A percentile compares a stretch with the other conserved stretches of the same genome.
These are phyloP conservation scores for Sycophila sp. DNA, from an alignment of 1,140 invertebrate species.

Conservation along the genomic window DNA sequence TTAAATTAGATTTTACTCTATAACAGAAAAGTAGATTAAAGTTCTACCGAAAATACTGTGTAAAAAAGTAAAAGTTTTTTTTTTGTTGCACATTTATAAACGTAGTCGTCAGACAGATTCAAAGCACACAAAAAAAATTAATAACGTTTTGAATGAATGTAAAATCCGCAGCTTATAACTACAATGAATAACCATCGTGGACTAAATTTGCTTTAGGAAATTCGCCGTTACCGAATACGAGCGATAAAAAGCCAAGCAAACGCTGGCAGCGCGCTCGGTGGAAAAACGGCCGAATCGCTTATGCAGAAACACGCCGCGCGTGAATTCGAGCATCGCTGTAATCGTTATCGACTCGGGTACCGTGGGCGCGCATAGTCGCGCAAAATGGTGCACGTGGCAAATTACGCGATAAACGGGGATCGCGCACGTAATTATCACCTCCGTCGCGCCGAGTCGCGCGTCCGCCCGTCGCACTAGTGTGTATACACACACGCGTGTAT, in stretches of 20 bases:
- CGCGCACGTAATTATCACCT: conserved; percentile 63
- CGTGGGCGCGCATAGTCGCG: background rate
- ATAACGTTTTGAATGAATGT: no score
- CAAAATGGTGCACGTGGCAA: conserved; percentile 56
- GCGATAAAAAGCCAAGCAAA: background rate
- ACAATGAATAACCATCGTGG: no score
- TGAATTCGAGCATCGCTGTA: conserved; percentile 37
- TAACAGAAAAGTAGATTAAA: no score
- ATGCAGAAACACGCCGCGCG: background rate
- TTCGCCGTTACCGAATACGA: background rate
- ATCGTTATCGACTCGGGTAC: conserved; percentile 55
- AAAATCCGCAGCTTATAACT: no score
- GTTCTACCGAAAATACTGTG: no score
- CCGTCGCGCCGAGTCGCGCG: conserved; percentile 42
- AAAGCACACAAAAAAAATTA: no score
- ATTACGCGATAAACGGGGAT: conserved; percentile 60
- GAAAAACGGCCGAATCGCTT: no score
- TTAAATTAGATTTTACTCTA: no score
- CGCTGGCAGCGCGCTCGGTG: background rate
- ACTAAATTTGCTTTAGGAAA: no score
- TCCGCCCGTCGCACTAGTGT: conserved; percentile 41
- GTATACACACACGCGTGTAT: conserved; percentile 40
- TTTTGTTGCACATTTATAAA: no score
- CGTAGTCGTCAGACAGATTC: no score
- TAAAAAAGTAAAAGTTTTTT: no score